A percentile compares a stretch with the other conserved stretches of the same genome.
phyloP scores from a whole-genome alignment of 2,797 vertebrate genomes.

The Sebastes reedi region DNA sequence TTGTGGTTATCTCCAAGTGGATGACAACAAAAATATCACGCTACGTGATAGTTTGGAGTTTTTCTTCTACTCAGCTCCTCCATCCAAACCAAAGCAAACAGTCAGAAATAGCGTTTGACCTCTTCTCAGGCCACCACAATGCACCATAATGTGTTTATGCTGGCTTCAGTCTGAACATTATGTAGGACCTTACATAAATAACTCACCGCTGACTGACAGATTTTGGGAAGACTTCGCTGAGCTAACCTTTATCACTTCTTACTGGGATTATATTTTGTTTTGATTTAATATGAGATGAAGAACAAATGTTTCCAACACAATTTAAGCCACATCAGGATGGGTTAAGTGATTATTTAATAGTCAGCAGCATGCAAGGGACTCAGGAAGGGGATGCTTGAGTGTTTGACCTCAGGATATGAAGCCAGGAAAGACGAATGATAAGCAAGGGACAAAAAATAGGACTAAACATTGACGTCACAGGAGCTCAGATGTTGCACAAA shows the following conservation, averaged over 20 bases:
- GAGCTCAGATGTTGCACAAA: neutral
- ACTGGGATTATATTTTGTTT: slow-evolving; percentile 12
- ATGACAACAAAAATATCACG: slow-evolving; percentile 66
- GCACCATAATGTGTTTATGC: slow-evolving; percentile 54
- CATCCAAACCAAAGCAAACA: slow-evolving; percentile 74
- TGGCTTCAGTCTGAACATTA: slow-evolving; percentile 39
- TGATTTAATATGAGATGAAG: neutral
- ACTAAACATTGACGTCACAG: slow-evolving; percentile 38
- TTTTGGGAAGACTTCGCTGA: neutral
- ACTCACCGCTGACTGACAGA: slow-evolving; percentile 13
- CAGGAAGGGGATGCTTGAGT: slow-evolving; percentile 51
- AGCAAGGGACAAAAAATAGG: slow-evolving; percentile 31
- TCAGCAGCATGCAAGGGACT: neutral
- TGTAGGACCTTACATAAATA: slow-evolving; percentile 39
- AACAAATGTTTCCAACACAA: neutral
- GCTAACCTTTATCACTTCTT: neutral
- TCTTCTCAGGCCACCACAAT: slow-evolving; percentile 44
- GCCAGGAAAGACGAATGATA: slow-evolving; percentile 52
- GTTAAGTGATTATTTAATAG: slow-evolving; percentile 8
- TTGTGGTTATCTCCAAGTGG: slow-evolving; percentile 68
- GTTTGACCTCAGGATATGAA: slow-evolving; percentile 57
- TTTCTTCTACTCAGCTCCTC: slow-evolving; percentile 42
- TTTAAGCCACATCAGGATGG: neutral
- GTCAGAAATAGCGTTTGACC: slow-evolving; percentile 68
- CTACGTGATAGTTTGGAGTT: slow-evolving; percentile 50